A percentile compares a stretch with the other conserved stretches of the same genome.
Conservation (phyloP, 2,113 vertebrate genomes). For the Neogobius melanostomus region DNA sequence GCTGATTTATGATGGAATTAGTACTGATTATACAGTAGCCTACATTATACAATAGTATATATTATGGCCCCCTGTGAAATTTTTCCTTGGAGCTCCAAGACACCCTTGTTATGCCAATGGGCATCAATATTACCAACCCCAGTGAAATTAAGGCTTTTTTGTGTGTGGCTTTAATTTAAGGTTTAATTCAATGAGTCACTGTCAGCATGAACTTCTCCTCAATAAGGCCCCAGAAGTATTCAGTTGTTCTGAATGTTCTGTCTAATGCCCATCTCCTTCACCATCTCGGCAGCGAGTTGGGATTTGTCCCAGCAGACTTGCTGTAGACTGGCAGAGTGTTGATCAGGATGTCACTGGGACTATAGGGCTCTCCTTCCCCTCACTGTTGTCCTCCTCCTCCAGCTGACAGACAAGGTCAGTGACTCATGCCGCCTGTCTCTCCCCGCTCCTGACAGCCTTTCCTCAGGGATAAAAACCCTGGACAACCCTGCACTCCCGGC, state of each 20-base stretch:
- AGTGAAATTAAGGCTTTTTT: too few species aligned
- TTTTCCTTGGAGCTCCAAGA: too few species aligned
- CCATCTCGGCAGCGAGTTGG: conserved; percentile 24
- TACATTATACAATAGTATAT: too few species aligned
- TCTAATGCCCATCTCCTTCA: conserved; percentile 14
- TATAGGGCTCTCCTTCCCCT: conserved; percentile 51
- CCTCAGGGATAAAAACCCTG: conserved; percentile 69
- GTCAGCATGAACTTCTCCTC: too few species aligned
- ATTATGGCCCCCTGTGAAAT: too few species aligned
- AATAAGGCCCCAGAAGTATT: too few species aligned
- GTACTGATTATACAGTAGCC: too few species aligned
- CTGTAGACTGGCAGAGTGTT: conserved; percentile 66
- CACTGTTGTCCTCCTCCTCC: conserved; percentile 49
- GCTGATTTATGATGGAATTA: too few species aligned
- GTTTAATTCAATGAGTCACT: too few species aligned
- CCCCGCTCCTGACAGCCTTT: conserved; percentile 71
- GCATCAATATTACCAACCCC: too few species aligned
- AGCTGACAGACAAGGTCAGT: conserved; percentile 81
- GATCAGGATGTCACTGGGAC: conserved; percentile 65
- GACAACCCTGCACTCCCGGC: conserved; percentile 62
- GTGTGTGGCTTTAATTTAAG: too few species aligned
- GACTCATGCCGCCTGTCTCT: conserved; percentile 68
- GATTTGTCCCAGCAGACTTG: conserved; percentile 59
- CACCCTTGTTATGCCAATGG: too few species aligned
- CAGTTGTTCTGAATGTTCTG: neutral